These are phyloP conservation scores for Ruditapes philippinarum DNA, from an alignment of 1,140 invertebrate species.

Conservation along the genomic window DNA sequence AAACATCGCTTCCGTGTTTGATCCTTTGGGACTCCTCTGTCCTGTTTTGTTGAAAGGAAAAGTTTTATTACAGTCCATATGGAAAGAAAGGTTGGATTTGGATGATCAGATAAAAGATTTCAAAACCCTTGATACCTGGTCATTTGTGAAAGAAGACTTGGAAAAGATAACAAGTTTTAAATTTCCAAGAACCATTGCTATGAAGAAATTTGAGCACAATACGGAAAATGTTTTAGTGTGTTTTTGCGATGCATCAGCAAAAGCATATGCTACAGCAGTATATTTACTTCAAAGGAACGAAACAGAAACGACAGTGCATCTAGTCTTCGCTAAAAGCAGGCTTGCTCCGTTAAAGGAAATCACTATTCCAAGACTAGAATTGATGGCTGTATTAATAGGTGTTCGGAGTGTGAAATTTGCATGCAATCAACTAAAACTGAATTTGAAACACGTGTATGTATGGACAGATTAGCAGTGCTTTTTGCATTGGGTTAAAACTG, in stretches of 20 bases:
- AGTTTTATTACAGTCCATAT: background rate
- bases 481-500: background rate
- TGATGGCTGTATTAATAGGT: conserved; percentile 17
- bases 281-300: background rate
- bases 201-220: background rate
- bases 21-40: background rate
- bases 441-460: background rate
- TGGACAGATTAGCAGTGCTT: conserved; percentile 28
- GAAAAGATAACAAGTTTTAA: background rate
- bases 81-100: conserved; percentile 3
- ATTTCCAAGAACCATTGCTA: background rate
- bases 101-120: background rate
- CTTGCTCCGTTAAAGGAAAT: conserved; percentile 29
- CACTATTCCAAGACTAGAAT: conserved; percentile 23
- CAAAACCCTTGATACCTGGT: background rate
- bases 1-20: background rate
- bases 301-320: background rate
- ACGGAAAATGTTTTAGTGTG: background rate
- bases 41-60: conserved; percentile 15
- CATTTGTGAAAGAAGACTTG: background rate
- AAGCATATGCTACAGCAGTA: background rate
- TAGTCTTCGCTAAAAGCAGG: conserved; percentile 5
- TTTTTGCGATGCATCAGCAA: conserved; percentile 26
- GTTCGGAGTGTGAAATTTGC: conserved; percentile 34
- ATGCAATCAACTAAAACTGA: background rate